Base-by-base conservation (phyloP, 64 coral and sea anemone species). In the Porites lutea region DNA sequence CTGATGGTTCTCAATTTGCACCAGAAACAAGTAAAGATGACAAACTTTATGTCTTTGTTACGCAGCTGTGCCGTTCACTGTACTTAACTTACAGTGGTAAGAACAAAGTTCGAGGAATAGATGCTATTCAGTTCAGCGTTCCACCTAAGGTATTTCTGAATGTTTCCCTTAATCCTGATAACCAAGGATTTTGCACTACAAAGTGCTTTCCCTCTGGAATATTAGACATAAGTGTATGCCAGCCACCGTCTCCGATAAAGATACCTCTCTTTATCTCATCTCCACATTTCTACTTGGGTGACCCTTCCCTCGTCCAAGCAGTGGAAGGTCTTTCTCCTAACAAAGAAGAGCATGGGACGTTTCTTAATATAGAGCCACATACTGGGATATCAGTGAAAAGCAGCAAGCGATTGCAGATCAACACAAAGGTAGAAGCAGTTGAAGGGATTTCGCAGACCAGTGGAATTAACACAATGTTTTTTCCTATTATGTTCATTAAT, bases 271-370 rank as follows among this genome's bases (percentile, higher is more conserved):
- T 99, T 88, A 78, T 91, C 37, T 99, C 97, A 18, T 83, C 94
- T 45, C 97, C 97, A 79, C 97, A 99, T 77, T 99, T 99, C 78
- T 96, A 96, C 27, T 78, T 93, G 7, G 97, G 97, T 47, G 90
- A 93, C 58, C 48, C 54, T 19, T 52, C 83, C 15, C 83, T 96
- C 54, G 58, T 71, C 12, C 43, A 92, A 12, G 60, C 74, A 82
- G 85, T 99, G 1, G 59, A 52, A 46, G 97, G 97, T 7, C 92
- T 99, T n/a, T 73, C 59, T 6, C 97, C 97, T 7, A 96, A 92
- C 22, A 14, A 82, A 67, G 79, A 86, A 6, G 94, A 96, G 20
- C 97, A 99, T 86, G 94, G 88, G 37, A 99, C 97, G 37, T 94
- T 99, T 73, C 69, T 99, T 16, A 81, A 87, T 37, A 50, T 99